phyloP scores from a whole-genome alignment of 2,797 vertebrate species.

The Enteromius fasciolatus region DNA sequence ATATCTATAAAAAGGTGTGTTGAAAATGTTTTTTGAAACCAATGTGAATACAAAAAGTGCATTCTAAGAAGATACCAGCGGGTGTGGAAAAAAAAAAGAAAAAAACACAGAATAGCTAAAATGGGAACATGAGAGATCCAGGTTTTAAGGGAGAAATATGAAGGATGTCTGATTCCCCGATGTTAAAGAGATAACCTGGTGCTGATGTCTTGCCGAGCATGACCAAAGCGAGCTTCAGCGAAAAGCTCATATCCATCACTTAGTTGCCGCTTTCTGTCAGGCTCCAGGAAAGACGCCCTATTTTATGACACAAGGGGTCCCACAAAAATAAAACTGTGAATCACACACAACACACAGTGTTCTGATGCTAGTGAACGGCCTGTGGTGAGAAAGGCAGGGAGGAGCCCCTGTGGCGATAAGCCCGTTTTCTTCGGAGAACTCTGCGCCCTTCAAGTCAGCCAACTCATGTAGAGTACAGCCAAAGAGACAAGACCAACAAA shows the following conservation, averaged over 20 bases:
- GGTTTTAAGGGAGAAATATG: constrained; percentile 29
- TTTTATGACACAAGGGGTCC: constrained; percentile 54
- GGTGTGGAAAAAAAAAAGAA: background rate
- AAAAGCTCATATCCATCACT: constrained; percentile 56
- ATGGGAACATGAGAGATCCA: constrained; percentile 16
- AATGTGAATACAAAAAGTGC: background rate
- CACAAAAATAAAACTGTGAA: constrained; percentile 51
- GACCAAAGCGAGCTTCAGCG: constrained; percentile 53
- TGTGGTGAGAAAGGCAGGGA: constrained; percentile 40
- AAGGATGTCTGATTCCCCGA: constrained; percentile 43
- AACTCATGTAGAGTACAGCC: constrained; percentile 4
- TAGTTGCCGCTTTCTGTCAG: constrained; percentile 57
- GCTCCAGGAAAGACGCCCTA: constrained; percentile 44
- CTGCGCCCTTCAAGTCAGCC: constrained; percentile 14
- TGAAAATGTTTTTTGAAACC: background rate
- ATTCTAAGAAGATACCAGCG: constrained; percentile 9
- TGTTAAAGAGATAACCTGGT: constrained; percentile 54
- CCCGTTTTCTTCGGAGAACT: constrained; percentile 28
- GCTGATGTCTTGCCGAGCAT: constrained; percentile 45
- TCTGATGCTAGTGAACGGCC: constrained; percentile 17
- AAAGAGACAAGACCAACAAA: constrained; percentile 8
- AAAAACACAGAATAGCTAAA: background rate
- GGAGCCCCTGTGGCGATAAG: constrained; percentile 35
- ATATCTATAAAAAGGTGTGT: background rate
- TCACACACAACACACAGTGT: constrained; percentile 47